Evolutionary conservation across 2,888 invertebrate species (phyloP).

Genomic region (Drosophila fulvimacula): DNA sequence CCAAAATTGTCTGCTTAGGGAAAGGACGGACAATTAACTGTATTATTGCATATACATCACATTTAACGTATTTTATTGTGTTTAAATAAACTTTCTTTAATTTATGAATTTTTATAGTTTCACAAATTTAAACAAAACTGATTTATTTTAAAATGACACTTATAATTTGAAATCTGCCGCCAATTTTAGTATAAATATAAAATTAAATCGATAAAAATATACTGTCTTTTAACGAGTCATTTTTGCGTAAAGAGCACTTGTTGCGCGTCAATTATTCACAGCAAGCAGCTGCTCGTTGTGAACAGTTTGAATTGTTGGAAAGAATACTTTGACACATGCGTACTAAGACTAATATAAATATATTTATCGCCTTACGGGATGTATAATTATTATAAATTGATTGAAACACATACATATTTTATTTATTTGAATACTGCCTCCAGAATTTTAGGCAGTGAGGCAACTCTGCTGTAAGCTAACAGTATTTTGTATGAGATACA

Average conservation of each 20-base stretch:
- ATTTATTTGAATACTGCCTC: neutral
- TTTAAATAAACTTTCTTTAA: too few relatives aligned
- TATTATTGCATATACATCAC: too few relatives aligned
- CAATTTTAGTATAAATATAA: neutral
- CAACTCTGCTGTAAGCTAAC: slow-evolving; percentile 15
- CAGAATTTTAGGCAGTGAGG: neutral
- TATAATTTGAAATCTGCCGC: neutral
- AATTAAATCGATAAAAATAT: neutral
- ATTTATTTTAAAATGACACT: neutral
- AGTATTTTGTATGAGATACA: neutral
- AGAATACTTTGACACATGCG: neutral
- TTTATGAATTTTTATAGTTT: too few relatives aligned
- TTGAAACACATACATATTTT: neutral
- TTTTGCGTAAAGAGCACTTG: neutral
- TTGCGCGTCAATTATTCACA: neutral
- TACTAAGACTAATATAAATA: neutral
- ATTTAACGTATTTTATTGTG: too few relatives aligned
- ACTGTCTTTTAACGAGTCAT: neutral
- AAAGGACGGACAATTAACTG: too few relatives aligned
- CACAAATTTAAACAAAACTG: too few relatives aligned
- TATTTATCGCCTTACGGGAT: neutral
- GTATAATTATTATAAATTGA: neutral
- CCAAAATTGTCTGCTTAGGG: too few relatives aligned
- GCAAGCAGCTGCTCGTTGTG: neutral
- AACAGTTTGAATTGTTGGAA: neutral